Evolutionary conservation across 35 echinoderm and acorn worm species (phyloP).

Genomic region (Holothuria glaberrima): DNA sequence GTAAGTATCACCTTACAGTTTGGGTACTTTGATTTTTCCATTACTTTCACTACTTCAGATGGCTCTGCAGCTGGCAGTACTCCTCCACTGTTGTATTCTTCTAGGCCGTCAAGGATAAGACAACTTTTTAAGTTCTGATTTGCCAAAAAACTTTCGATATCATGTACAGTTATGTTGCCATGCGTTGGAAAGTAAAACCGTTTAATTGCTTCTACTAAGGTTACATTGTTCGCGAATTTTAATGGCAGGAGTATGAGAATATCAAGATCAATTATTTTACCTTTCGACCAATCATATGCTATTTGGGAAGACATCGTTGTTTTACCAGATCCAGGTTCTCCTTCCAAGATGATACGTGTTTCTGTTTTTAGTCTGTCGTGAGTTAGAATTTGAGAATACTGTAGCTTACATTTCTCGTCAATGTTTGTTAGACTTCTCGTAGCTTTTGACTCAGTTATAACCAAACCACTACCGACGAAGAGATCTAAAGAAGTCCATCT

Average conservation of each 20-base stretch:
- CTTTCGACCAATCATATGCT: constrained; percentile 17
- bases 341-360: background rate
- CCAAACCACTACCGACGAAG: background rate
- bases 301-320: background rate
- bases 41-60: constrained; percentile 4
- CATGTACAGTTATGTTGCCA: background rate
- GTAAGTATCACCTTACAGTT: background rate
- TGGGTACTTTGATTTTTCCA: background rate
- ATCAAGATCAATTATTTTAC: background rate
- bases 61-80: background rate
- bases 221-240: too few species aligned
- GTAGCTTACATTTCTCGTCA: background rate
- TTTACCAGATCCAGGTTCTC: constrained; percentile 1
- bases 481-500: background rate
- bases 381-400: background rate
- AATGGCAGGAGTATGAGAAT: background rate
- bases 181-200: background rate
- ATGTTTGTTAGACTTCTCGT: background rate
- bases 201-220: background rate
- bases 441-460: background rate
- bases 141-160: background rate
- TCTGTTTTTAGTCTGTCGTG: background rate
- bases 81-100: background rate
- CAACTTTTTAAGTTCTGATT: background rate
- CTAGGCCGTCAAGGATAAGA: background rate